Evolutionary conservation across 2,113 vertebrate genomes (phyloP).

Genomic region (Rhea americana): DNA sequence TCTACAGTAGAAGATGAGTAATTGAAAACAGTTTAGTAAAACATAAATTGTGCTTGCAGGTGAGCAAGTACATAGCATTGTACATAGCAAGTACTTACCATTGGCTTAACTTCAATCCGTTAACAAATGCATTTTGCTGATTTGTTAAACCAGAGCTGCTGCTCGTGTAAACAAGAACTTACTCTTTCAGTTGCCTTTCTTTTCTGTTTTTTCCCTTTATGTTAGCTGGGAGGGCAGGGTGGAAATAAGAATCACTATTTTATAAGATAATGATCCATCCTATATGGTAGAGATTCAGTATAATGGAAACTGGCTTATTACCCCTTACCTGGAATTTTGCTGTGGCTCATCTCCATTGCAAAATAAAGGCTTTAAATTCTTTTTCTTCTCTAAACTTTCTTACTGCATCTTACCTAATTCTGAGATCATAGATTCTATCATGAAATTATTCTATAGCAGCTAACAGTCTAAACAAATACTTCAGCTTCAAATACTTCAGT

Average conservation of each 20-base stretch:
- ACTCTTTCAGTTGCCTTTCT: not conserved
- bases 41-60: not conserved
- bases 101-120: not conserved
- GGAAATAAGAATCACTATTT: not conserved
- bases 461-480: not conserved
- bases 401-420: not conserved
- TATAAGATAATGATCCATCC: not conserved
- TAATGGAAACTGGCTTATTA: not conserved
- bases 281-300: not conserved
- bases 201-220: not conserved
- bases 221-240: not conserved
- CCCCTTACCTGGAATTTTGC: not conserved
- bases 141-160: not conserved
- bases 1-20: not conserved
- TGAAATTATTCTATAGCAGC: not conserved
- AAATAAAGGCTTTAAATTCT: not conserved
- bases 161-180: not conserved
- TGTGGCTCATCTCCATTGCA: not conserved
- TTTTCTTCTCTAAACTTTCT: not conserved
- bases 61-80: not conserved
- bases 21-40: not conserved
- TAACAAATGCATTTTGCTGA: not conserved
- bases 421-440: not conserved
- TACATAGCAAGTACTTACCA: too few relatives aligned
- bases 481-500: not conserved